Base-by-base conservation (phyloP, 2,888 invertebrate species). In the Andricus curvator region DNA sequence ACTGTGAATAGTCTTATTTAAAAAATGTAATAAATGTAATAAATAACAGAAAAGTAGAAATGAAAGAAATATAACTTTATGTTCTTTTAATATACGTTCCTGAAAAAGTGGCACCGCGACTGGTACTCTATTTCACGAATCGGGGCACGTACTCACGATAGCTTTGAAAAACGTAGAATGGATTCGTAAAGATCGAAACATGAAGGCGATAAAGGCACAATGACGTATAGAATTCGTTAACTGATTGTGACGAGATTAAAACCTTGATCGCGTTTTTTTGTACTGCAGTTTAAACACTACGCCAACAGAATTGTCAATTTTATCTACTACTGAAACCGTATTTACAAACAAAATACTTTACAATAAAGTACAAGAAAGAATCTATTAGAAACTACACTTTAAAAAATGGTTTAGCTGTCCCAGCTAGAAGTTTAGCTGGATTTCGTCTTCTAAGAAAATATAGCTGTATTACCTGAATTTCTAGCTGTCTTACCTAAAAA, bases 71-170 rank as follows among this genome's bases (percentile, higher is more conserved):
- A 20, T 51, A 74, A 29, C 51, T 33, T 56, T 74, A 33, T 51
- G n/a, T 74, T 70, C 9, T 25, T 29, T n/a, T 51, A 29, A 70
- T 70, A 29, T 44, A 8, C 3, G 51, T 56, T 29, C 22, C 62
- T 48, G 56, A 74, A 74, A 56, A 74, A 74, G 9, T 29, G 51
- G 4, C 33, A 56, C 5, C 33, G 51, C 13, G 48, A 74, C 74
- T 74, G 33, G 56, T 74, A 74, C 74, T 74, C 29, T 33, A 74
- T 74, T 74, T 74, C 37, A 74, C 33, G 74, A 74, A 56, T 74
- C 37, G 37, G 13, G 2, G 74, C 56, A 74, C 74, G 56, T 74
- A 74, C 56, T 29, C 9, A 25, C 56, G 51, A 74, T 74, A 56
- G 74, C 51, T 74, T 37, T n/a, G 56, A 74, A 56, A 74, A 74